Conservation (phyloP, 2,113 vertebrate species). For the Gopherus evgoodei region DNA sequence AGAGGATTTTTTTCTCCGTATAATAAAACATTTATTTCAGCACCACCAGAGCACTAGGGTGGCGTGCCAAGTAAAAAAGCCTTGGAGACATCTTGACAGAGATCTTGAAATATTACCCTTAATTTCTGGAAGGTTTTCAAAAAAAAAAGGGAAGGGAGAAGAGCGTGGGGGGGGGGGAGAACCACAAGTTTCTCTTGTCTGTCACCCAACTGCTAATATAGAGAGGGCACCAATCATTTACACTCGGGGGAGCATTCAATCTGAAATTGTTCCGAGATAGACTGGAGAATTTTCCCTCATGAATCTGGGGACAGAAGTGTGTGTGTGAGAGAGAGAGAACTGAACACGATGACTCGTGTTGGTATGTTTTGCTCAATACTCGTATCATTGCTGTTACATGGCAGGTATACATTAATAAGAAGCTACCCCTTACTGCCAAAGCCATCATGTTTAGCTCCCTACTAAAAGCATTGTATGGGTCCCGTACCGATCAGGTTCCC, state of each 20-base stretch:
- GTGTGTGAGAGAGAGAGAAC: background rate
- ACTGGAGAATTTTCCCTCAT: background rate
- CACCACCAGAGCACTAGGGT: background rate
- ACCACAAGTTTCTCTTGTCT: constrained; percentile 46
- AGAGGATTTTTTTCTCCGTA: constrained; percentile 25
- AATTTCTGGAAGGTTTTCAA: constrained; percentile 54
- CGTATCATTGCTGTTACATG: background rate
- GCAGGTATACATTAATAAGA: too few relatives aligned
- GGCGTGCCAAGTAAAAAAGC: constrained; percentile 42
- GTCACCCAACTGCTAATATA: constrained; percentile 29
- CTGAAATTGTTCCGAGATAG: constrained; percentile 58
- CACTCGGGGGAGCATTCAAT: constrained; percentile 18
- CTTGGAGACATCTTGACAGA: constrained; percentile 12
- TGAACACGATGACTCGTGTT: constrained; percentile 49
- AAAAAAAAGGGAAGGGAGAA: background rate
- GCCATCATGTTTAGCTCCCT: background rate
- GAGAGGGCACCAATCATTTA: background rate
- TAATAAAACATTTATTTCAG: constrained; percentile 59
- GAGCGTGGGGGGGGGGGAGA: background rate
- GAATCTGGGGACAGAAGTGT: background rate
- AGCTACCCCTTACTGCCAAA: background rate
- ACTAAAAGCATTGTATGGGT: background rate
- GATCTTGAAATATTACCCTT: background rate
- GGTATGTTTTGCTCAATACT: background rate
- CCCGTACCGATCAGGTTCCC: background rate